A percentile compares a stretch with the other conserved stretches of the same genome.
phyloP scores from a whole-genome alignment of 30 jellyfish, hydroid and myxozoan species.

The Turritopsis rubra region DNA sequence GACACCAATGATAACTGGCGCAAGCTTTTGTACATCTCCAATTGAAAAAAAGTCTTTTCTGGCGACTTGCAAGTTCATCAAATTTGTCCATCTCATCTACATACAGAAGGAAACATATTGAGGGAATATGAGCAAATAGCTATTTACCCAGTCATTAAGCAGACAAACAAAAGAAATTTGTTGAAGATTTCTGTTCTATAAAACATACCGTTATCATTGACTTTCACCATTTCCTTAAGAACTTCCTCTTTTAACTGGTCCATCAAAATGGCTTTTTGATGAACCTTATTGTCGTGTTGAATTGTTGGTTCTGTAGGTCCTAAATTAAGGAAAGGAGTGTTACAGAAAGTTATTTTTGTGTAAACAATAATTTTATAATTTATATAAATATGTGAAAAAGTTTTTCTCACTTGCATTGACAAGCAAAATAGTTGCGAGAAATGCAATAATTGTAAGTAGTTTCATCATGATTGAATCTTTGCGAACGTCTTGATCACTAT shows the following conservation, averaged over 20 bases:
- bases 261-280: neutral
- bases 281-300: too few relatives aligned
- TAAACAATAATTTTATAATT: neutral
- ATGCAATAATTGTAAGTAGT: neutral
- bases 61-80: neutral
- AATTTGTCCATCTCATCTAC: neutral
- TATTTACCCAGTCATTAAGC: neutral
- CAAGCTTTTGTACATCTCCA: neutral
- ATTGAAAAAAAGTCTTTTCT: neutral
- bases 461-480: neutral
- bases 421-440: neutral
- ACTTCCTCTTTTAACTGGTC: neutral
- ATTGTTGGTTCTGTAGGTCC: too few relatives aligned
- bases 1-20: neutral
- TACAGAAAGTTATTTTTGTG: too few relatives aligned
- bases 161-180: neutral
- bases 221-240: neutral
- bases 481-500: neutral
- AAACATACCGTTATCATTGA: neutral
- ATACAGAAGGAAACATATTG: neutral
- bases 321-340: too few relatives aligned
- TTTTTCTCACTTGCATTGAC: neutral
- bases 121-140: too few relatives aligned
- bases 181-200: neutral
- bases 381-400: too few relatives aligned